Conservation (phyloP, 1,140 invertebrate species). For the Heliconius melpomene region DNA sequence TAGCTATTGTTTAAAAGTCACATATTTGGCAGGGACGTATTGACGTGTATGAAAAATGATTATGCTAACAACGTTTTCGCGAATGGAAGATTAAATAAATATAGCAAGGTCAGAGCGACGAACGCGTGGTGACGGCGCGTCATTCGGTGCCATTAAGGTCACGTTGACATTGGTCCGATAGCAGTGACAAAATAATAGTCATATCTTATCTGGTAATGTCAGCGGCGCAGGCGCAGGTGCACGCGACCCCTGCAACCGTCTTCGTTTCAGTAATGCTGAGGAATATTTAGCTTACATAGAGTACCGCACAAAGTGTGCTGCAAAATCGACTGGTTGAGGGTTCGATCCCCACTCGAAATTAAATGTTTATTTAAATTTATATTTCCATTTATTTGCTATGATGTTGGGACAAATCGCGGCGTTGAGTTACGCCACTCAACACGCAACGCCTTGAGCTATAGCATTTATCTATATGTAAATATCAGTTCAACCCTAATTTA, state of each 20-base stretch:
- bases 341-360: too few species aligned
- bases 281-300: neutral
- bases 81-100: conserved; percentile 77
- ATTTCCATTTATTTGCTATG: too few species aligned
- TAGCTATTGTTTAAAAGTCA: neutral
- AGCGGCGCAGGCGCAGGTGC: conserved; percentile 74
- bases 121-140: conserved; percentile 69
- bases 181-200: conserved; percentile 78
- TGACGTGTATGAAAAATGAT: conserved; percentile 38
- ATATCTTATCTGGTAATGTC: conserved; percentile 79
- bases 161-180: conserved; percentile 78
- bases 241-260: conserved; percentile 63
- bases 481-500: too few species aligned
- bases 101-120: conserved; percentile 73
- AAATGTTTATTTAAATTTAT: too few species aligned
- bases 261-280: neutral
- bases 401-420: too few species aligned
- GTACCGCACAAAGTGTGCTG: neutral
- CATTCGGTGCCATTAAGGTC: conserved; percentile 79
- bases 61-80: conserved; percentile 72
- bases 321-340: too few species aligned
- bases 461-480: neutral
- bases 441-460: neutral
- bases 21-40: conserved; percentile 9
- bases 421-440: too few species aligned